Evolutionary conservation across 2,113 vertebrate species (phyloP).

Genomic region (Lophius piscatorius): DNA sequence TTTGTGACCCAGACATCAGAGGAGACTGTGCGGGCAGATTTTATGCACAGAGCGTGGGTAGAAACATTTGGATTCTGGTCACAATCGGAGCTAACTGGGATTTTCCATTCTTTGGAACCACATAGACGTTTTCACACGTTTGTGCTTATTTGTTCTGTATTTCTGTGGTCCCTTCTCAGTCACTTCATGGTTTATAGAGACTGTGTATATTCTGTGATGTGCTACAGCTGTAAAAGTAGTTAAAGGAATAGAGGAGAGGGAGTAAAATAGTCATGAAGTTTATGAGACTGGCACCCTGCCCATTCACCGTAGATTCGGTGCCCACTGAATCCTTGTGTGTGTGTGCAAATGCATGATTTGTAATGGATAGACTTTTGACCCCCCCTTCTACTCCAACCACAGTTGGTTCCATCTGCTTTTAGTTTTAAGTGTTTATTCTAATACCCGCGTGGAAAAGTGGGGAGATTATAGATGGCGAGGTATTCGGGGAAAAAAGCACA

Average conservation of each 20-base stretch:
- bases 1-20: constrained; percentile 3
- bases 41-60: constrained; percentile 55
- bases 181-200: constrained; percentile 8
- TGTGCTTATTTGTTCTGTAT: constrained; percentile 5
- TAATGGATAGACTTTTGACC: too few relatives aligned
- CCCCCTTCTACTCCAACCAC: too few relatives aligned
- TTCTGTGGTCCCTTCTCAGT: constrained; percentile 1
- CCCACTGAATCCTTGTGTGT: constrained; percentile 30
- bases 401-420: too few relatives aligned
- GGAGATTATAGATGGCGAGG: too few relatives aligned
- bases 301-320: constrained; percentile 20
- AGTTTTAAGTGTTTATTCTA: too few relatives aligned
- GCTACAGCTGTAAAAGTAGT: constrained; percentile 1
- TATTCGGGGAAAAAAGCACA: too few relatives aligned
- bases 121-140: constrained; percentile 9
- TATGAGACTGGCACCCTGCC: constrained; percentile 40
- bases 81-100: constrained; percentile 35
- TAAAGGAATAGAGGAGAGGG: neutral
- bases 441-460: too few relatives aligned
- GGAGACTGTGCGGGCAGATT: constrained; percentile 44
- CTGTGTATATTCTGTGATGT: constrained; percentile 6
- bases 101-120: constrained; percentile 49
- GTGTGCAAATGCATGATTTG: neutral
- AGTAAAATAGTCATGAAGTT: constrained; percentile 9
- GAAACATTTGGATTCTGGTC: constrained; percentile 65